Evolutionary conservation across 2,888 invertebrate species (phyloP).

Genomic region (Amphipoea oculea): DNA sequence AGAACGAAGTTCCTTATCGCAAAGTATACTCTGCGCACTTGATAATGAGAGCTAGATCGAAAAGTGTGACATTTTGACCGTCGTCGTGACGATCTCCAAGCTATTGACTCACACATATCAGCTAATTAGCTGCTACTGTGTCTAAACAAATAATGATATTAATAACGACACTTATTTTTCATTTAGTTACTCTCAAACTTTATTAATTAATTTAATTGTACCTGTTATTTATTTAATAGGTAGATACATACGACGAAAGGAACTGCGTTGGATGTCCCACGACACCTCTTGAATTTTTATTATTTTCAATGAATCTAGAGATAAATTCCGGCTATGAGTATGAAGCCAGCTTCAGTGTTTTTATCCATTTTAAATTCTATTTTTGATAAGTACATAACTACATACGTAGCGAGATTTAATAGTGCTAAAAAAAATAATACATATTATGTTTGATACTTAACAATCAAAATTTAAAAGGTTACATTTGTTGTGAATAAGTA

Average conservation of each 20-base stretch:
- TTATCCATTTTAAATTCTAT: slow-evolving; percentile 6
- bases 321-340: neutral
- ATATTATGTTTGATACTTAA: neutral
- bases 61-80: neutral
- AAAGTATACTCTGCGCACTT: too few relatives aligned
- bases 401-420: neutral
- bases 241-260: neutral
- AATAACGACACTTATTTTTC: neutral
- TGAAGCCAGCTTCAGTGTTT: neutral
- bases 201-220: neutral
- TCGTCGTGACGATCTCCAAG: too few relatives aligned
- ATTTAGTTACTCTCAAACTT: neutral
- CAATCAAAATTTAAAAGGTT: slow-evolving; percentile 2
- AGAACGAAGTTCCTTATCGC: too few relatives aligned
- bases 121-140: too few relatives aligned
- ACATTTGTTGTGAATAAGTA: slow-evolving; percentile 1
- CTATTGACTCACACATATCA: too few relatives aligned
- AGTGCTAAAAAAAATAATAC: slow-evolving; percentile 11
- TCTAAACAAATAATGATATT: too few relatives aligned
- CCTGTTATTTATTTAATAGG: neutral
- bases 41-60: too few relatives aligned
- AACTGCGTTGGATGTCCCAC: neutral
- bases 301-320: neutral
- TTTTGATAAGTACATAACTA: slow-evolving; percentile 17
- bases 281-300: neutral